phyloP scores from a whole-genome alignment of 2,888 invertebrate species.

The Eilema sororculum region DNA sequence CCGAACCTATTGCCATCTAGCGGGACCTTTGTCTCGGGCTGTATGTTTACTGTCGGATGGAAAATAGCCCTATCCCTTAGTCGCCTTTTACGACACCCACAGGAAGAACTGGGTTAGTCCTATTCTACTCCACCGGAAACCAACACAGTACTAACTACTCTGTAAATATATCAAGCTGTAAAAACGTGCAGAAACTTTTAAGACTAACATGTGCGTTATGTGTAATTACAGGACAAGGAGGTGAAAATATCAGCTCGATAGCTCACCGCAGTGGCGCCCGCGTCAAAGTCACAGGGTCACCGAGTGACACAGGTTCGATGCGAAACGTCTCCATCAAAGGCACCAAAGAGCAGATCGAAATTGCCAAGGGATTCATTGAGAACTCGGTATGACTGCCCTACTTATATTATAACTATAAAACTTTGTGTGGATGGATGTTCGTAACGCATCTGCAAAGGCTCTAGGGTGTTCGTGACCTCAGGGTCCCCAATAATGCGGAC shows the following conservation, averaged over 20 bases:
- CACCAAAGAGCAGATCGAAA: constrained; percentile 91
- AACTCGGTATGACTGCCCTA: constrained; percentile 87
- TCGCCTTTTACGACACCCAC: too few species aligned
- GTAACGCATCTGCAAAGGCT: too few species aligned
- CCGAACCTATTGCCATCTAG: too few species aligned
- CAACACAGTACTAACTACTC: background rate
- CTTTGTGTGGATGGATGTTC: background rate
- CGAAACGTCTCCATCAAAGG: constrained; percentile 86
- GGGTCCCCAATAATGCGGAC: too few species aligned
- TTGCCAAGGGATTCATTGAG: constrained; percentile 91
- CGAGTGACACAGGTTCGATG: constrained; percentile 54
- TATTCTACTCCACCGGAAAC: too few species aligned
- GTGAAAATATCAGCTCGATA: constrained; percentile 91
- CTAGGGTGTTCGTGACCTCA: too few species aligned
- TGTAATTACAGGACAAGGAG: constrained; percentile 85
- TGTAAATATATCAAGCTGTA: background rate
- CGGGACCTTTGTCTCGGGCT: too few species aligned
- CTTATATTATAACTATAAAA: background rate
- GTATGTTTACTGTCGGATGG: too few species aligned
- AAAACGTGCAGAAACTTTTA: background rate
- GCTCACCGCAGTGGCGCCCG: constrained; percentile 91
- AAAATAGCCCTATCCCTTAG: too few species aligned
- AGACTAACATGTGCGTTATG: background rate
- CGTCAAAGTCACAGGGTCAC: constrained; percentile 86
- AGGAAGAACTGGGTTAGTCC: too few species aligned